Base-by-base conservation (phyloP, 35 echinoderm and acorn worm species). In the Acanthaster planci region DNA sequence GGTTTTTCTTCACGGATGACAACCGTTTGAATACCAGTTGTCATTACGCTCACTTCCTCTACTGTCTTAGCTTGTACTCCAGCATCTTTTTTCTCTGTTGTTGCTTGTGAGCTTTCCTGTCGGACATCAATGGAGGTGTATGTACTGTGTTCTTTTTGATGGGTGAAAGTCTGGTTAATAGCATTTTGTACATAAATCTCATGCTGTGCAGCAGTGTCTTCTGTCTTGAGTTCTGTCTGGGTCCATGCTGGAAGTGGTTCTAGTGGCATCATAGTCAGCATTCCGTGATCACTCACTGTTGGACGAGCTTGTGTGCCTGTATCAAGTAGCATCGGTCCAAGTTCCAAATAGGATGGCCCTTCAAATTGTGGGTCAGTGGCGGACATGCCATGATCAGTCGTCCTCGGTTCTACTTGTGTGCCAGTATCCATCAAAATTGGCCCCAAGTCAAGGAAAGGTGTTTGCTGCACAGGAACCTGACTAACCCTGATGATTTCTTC, bases 101-200 rank as follows among this genome's bases (percentile, higher is more conserved):
- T 72, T 72, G 64, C 64, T 72, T 72, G 64, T 72, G 64, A 72
- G 64, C 23, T 72, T 29, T 72, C 64, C 64, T 72, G 64, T 72
- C 64, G 18, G 2, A 72, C 64, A 30, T 72, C 23, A 31, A 72
- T 29, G 18, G 64, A 6, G 29, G 64, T 72, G n/a, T 31, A 72
- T 3, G 64, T 72, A 72, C 64, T 72, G 21, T 72, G 18, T 72
- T 72, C 64, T 72, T 72, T 19, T 29, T 31, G 23, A 72, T 72
- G 21, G 30, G 30, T 26, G 23, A 72, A 31, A 14, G 64, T 72
- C 34, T 72, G 64, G 64, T 26, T 72, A 10, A 72, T 29, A 34
- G 34, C 64, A 72, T 34, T 21, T 34, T 72, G 21, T 27, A 34
- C 19, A 72, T 26, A 72, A 14, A 26, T 34, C 29, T 72, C 64